Percentiles rank a stretch among this genome's conserved stretches.
Evolutionary conservation across 2,113 vertebrate genomes (phyloP).

Genomic region (Podocnemis expansa): DNA sequence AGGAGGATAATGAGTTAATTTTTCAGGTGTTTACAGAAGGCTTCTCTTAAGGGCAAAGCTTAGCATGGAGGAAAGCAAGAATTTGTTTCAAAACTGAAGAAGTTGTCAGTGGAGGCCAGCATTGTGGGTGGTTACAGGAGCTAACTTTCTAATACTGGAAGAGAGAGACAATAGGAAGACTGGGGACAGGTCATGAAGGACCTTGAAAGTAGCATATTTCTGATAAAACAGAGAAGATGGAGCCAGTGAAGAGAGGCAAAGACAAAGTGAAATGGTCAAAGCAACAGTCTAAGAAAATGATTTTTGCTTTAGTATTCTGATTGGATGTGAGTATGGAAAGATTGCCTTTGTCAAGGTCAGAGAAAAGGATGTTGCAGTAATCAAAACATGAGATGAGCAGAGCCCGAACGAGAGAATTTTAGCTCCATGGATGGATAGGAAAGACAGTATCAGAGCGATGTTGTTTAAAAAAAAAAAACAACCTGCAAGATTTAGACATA

Average conservation of each 20-base stretch:
- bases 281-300: not conserved
- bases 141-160: not conserved
- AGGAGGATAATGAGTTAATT: not conserved
- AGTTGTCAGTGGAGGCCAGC: not conserved
- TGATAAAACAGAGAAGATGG: not conserved
- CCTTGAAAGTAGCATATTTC: not conserved
- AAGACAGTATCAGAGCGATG: not conserved
- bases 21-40: not conserved
- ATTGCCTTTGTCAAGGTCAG: not conserved
- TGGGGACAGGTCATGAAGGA: not conserved
- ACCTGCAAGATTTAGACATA: not conserved
- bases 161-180: not conserved
- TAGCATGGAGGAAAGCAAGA: not conserved
- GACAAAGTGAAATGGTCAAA: not conserved
- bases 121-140: not conserved
- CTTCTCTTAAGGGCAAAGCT: not conserved
- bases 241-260: not conserved
- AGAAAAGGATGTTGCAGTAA: not conserved
- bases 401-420: not conserved
- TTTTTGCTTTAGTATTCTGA: not conserved
- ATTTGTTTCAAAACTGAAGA: not conserved
- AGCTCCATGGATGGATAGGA: not conserved
- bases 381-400: not conserved
- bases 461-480: not conserved
- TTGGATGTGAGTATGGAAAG: not conserved